A percentile compares a stretch with the other conserved stretches of the same genome.
phyloP scores from a whole-genome alignment of 92 coral and sea anemone genomes.

The Montipora capitata region DNA sequence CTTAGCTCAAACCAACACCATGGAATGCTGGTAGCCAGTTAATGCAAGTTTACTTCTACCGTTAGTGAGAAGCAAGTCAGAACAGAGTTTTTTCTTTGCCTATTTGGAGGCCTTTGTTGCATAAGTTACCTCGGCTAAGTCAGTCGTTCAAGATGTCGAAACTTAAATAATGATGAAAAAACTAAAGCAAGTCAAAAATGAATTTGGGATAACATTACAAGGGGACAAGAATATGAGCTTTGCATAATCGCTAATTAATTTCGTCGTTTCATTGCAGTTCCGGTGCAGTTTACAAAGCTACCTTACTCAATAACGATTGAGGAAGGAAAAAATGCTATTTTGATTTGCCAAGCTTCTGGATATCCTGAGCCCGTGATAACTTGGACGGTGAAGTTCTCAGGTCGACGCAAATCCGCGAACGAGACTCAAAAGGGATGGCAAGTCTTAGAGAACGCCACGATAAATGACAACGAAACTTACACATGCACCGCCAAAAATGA shows the following conservation, averaged over 20 bases:
- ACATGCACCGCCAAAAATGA: slow-evolving; percentile 74
- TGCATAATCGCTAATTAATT: not conserved
- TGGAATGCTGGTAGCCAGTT: too few relatives aligned
- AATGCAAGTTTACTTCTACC: too few relatives aligned
- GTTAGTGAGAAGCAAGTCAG: too few relatives aligned
- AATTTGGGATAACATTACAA: too few relatives aligned
- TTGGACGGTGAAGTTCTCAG: slow-evolving; percentile 62
- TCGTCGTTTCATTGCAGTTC: slow-evolving; percentile 22
- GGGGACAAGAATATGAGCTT: too few relatives aligned
- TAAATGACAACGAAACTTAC: slow-evolving; percentile 68
- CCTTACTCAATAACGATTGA: slow-evolving; percentile 51
- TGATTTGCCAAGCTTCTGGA: slow-evolving; percentile 72
- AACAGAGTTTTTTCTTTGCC: too few relatives aligned
- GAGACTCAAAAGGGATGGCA: slow-evolving; percentile 29
- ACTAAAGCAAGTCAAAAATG: too few relatives aligned
- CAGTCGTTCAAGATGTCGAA: too few relatives aligned
- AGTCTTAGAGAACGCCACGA: slow-evolving; percentile 30
- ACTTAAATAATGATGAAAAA: too few relatives aligned
- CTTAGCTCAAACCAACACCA: too few relatives aligned
- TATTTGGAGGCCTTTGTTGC: too few relatives aligned
- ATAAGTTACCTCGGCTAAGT: too few relatives aligned
- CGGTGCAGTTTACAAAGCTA: slow-evolving; percentile 51
- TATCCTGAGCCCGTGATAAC: slow-evolving; percentile 70
- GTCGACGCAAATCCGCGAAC: slow-evolving; percentile 12
- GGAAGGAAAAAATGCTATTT: slow-evolving; percentile 44